Evolutionary conservation across 2,888 invertebrate genomes (phyloP).

Genomic region (Venustoraphidia nigricollis): DNA sequence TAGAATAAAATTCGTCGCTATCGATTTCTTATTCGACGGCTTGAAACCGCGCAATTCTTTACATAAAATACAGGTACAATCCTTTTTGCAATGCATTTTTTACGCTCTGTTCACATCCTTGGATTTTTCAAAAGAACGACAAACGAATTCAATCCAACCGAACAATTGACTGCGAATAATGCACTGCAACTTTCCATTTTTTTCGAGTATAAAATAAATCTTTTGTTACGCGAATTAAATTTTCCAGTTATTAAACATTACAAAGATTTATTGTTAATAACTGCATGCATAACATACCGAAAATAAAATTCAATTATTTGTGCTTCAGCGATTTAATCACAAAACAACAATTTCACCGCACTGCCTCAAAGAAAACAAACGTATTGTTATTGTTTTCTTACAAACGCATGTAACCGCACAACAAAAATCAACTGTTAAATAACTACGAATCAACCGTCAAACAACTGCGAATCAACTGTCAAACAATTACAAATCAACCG

Average conservation of each 20-base stretch:
- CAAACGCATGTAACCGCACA: no score
- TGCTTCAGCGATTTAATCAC: not conserved
- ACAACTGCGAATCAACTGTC: no score
- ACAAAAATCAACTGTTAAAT: no score
- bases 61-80: slow-evolving; percentile 61
- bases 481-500: no score
- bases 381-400: no score
- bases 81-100: slow-evolving; percentile 50
- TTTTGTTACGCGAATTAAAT: no score
- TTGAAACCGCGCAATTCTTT: slow-evolving; percentile 48
- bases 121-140: not conserved
- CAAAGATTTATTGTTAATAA: slow-evolving; percentile 4
- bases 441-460: no score
- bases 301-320: not conserved
- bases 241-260: no score
- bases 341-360: no score
- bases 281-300: slow-evolving; percentile 5
- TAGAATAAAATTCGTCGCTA: slow-evolving; percentile 21
- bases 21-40: slow-evolving; percentile 28
- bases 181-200: slow-evolving; percentile 3
- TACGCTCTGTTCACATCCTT: slow-evolving; percentile 1
- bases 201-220: slow-evolving; percentile 2
- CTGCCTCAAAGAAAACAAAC: no score
- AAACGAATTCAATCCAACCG: slow-evolving; percentile 6
- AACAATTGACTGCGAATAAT: no score